phyloP scores from a whole-genome alignment of 2,888 invertebrate species.

The Agriopis marginaria region DNA sequence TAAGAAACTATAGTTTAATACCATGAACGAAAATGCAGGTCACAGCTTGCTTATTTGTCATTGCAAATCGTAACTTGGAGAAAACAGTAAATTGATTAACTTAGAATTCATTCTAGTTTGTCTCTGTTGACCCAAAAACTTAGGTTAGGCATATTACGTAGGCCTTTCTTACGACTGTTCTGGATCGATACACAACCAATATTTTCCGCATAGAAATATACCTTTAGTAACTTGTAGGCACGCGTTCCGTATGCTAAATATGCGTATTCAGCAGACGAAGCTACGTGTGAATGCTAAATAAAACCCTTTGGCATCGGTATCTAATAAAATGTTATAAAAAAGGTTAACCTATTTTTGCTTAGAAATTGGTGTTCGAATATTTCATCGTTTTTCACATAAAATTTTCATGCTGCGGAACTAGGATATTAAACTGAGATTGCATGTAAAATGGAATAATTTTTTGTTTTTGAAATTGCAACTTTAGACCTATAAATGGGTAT shows the following conservation, averaged over 20 bases:
- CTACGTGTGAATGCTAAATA: slow-evolving; percentile 29
- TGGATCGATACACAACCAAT: slow-evolving; percentile 9
- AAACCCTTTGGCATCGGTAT: slow-evolving; percentile 4
- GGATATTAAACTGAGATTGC: no score
- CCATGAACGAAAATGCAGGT: no score
- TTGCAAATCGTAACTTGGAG: neutral
- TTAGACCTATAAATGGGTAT: no score
- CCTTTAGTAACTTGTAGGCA: slow-evolving; percentile 14
- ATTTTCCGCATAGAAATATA: slow-evolving; percentile 26
- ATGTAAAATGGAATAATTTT: no score
- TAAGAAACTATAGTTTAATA: slow-evolving; percentile 46
- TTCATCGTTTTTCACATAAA: no score
- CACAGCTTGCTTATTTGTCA: no score
- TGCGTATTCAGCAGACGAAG: slow-evolving; percentile 18
- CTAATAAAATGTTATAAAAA: slow-evolving; percentile 11
- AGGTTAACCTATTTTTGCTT: neutral
- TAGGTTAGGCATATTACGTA: slow-evolving; percentile 8
- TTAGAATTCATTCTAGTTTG: neutral
- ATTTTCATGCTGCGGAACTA: no score
- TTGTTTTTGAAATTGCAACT: no score
- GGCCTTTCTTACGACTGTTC: slow-evolving; percentile 6
- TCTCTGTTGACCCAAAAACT: slow-evolving; percentile 1
- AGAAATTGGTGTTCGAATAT: neutral
- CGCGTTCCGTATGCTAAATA: slow-evolving; percentile 17
- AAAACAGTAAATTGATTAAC: neutral